Evolutionary conservation across 2,888 invertebrate species (phyloP).

Genomic region (Cheilosia grossa): DNA sequence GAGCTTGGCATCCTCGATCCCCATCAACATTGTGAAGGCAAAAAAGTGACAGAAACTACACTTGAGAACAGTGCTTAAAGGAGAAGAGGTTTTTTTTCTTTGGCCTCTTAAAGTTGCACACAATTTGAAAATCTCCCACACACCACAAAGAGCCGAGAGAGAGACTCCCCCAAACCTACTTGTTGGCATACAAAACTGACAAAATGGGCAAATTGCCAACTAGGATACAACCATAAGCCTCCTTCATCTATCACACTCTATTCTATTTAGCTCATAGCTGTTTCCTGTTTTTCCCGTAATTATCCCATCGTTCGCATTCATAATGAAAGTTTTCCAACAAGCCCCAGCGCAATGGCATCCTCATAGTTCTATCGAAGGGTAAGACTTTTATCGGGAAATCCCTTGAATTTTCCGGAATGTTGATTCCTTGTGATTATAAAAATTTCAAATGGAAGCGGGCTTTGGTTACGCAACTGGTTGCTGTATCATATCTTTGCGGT

Average conservation of each 20-base stretch:
- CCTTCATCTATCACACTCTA: constrained; percentile 56
- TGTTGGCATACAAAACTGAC: constrained; percentile 70
- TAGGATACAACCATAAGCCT: constrained; percentile 68
- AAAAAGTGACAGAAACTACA: constrained; percentile 23
- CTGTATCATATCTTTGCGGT: constrained; percentile 50
- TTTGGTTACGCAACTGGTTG: constrained; percentile 58
- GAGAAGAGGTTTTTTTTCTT: not conserved
- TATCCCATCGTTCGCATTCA: constrained; percentile 67
- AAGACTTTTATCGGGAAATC: constrained; percentile 61
- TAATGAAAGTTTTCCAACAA: constrained; percentile 38
- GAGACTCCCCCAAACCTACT: constrained; percentile 39
- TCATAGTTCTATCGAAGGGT: constrained; percentile 9
- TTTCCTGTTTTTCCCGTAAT: constrained; percentile 67
- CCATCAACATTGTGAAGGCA: constrained; percentile 7
- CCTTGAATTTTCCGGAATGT: constrained; percentile 62
- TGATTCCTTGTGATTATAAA: constrained; percentile 57
- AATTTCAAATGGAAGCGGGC: constrained; percentile 36
- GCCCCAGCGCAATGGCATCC: not conserved
- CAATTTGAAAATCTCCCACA: constrained; percentile 38
- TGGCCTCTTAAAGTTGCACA: constrained; percentile 46
- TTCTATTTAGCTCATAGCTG: constrained; percentile 35
- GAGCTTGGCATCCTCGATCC: constrained; percentile 1
- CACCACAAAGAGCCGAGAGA: not conserved
- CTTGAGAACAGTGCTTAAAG: constrained; percentile 22
- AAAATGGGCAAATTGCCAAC: constrained; percentile 74